These are phyloP conservation scores for Pelvicachromis taeniatus DNA, from an alignment of 2,113 vertebrate species.

Conservation along the genomic window DNA sequence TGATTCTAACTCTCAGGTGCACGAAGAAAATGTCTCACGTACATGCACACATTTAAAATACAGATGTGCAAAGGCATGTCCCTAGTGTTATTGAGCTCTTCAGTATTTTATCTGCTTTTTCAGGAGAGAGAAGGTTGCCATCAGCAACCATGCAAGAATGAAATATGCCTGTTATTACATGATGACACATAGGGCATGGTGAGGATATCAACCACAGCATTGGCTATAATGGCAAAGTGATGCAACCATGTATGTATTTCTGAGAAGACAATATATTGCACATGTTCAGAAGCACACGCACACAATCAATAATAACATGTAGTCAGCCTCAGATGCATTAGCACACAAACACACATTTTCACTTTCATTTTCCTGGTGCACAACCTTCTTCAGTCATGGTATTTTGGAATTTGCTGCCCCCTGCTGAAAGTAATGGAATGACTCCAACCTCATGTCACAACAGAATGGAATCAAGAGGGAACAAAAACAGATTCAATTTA, in stretches of 20 bases:
- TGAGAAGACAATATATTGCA: background rate
- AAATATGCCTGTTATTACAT: background rate
- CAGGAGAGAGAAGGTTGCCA: background rate
- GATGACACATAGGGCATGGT: background rate
- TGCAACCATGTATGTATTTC: background rate
- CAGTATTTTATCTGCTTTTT: background rate
- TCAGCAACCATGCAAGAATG: background rate
- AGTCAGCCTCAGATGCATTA: background rate
- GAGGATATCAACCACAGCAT: background rate
- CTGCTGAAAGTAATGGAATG: constrained; percentile 51
- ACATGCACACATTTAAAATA: background rate
- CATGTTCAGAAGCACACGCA: background rate
- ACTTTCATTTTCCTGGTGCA: background rate
- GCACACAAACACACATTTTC: background rate
- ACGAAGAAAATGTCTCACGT: background rate
- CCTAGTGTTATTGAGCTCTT: background rate
- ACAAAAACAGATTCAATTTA: background rate
- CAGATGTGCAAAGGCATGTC: background rate
- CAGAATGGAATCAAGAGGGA: background rate
- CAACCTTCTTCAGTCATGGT: constrained; percentile 4
- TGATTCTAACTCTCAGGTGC: background rate
- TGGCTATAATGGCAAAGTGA: background rate
- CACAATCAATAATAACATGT: background rate
- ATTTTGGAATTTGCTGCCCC: constrained; percentile 63
- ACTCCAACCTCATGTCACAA: background rate